Conservation (phyloP, 2,888 invertebrate species). For the Malachius bipustulatus region DNA sequence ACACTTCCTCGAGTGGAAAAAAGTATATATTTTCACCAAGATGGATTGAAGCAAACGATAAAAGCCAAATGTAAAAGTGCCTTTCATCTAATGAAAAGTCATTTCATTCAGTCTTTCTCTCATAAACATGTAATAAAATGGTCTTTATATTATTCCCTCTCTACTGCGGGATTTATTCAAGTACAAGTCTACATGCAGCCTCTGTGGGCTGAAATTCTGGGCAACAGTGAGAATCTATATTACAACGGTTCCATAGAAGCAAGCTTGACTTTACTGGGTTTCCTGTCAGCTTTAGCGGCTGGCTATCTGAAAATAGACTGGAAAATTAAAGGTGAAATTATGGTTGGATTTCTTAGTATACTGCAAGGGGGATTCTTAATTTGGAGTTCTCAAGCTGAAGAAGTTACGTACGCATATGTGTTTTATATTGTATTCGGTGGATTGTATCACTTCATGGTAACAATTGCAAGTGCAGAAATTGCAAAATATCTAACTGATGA, state of each 20-base stretch:
- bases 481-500: conserved; percentile 70
- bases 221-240: conserved; percentile 32
- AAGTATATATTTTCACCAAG: conserved; percentile 69
- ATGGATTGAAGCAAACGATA: too few species aligned
- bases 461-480: conserved; percentile 76
- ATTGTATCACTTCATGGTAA: too few species aligned
- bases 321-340: conserved; percentile 37
- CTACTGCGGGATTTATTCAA: conserved; percentile 61
- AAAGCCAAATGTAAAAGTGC: conserved; percentile 37
- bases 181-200: conserved; percentile 70
- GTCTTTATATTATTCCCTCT: conserved; percentile 68
- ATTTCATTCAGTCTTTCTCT: conserved; percentile 47
- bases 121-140: conserved; percentile 52
- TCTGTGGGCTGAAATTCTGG: conserved; percentile 63
- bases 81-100: conserved; percentile 41
- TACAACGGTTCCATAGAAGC: conserved; percentile 70
- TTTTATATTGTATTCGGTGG: conserved; percentile 63
- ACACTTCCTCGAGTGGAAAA: conserved; percentile 58
- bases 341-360: conserved; percentile 39
- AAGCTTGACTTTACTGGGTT: conserved; percentile 54
- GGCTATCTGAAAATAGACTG: conserved; percentile 39
- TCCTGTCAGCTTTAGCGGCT: conserved; percentile 45
- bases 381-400: conserved; percentile 29
- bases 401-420: conserved; percentile 53
- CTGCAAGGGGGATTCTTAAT: conserved; percentile 46